Conservation (phyloP, 2,113 vertebrate genomes). For the Gobio gobio region DNA sequence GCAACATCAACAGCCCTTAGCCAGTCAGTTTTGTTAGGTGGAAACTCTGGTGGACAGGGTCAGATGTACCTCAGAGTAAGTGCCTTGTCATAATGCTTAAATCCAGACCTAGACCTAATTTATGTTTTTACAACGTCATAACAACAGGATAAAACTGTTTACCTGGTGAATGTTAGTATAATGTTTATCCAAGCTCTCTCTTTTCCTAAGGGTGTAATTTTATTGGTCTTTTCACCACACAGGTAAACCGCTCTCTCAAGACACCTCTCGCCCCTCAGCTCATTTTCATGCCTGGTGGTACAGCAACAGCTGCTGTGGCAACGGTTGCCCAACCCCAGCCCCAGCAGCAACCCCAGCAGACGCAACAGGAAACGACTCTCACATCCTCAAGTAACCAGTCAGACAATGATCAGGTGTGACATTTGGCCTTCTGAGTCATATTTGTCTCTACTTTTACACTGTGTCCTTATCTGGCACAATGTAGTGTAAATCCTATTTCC, state of each 20-base stretch:
- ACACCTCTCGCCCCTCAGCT: constrained; percentile 93
- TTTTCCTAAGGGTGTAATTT: constrained; percentile 21
- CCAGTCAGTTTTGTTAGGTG: constrained; percentile 92
- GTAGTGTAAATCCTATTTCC: background rate
- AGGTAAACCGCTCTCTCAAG: constrained; percentile 81
- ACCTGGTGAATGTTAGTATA: background rate
- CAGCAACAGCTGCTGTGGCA: constrained; percentile 87
- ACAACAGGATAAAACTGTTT: background rate
- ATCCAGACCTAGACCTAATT: background rate
- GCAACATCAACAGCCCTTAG: constrained; percentile 83
- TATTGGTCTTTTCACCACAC: constrained; percentile 56
- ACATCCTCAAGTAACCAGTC: constrained; percentile 82
- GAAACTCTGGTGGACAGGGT: constrained; percentile 85
- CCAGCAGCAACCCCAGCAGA: constrained; percentile 73
- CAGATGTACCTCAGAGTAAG: constrained; percentile 96
- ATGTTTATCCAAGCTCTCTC: background rate
- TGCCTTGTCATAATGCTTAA: constrained; percentile 20
- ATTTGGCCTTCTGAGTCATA: background rate
- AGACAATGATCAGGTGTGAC: constrained; percentile 89
- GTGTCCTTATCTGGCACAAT: background rate
- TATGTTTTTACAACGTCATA: background rate
- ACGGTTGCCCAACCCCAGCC: constrained; percentile 78
- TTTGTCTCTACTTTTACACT: background rate
- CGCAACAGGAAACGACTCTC: constrained; percentile 83
- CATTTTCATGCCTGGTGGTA: constrained; percentile 97